phyloP scores from a whole-genome alignment of 1,140 invertebrate species.

The Globodera ellingtonae region DNA sequence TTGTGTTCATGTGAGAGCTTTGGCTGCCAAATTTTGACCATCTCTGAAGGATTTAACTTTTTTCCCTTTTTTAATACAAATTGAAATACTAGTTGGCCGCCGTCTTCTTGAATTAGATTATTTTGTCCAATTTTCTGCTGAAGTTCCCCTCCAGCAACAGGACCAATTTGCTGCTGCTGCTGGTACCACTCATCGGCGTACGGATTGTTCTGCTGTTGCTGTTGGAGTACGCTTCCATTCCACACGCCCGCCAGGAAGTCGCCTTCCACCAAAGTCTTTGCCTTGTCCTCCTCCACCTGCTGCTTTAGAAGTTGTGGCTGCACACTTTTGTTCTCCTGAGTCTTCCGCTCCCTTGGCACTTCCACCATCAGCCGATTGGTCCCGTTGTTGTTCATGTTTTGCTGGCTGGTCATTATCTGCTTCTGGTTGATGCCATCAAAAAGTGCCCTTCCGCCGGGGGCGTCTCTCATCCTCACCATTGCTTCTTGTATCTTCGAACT shows the following conservation, averaged over 20 bases:
- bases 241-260: neutral
- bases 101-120: neutral
- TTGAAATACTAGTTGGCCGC: neutral
- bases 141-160: neutral
- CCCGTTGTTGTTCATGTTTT: neutral
- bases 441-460: too few species aligned
- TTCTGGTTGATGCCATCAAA: too few species aligned
- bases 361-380: constrained; percentile 9
- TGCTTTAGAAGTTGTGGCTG: neutral
- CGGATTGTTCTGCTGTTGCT: constrained; percentile 1
- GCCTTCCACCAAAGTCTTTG: constrained; percentile 6
- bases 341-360: neutral
- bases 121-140: constrained; percentile 5
- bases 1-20: neutral
- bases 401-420: neutral
- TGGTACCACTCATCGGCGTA: constrained; percentile 12
- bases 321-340: neutral
- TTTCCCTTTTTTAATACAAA: neutral
- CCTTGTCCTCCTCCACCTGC: neutral
- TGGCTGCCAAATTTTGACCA: neutral
- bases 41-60: neutral
- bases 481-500: too few species aligned
- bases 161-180: neutral
- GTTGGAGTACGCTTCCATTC: constrained; percentile 6
- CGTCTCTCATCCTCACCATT: too few species aligned